Percentiles rank a stretch among this genome's conserved stretches.
Evolutionary conservation across 2,113 vertebrate genomes (phyloP).

Genomic region (Antigone vipio): DNA sequence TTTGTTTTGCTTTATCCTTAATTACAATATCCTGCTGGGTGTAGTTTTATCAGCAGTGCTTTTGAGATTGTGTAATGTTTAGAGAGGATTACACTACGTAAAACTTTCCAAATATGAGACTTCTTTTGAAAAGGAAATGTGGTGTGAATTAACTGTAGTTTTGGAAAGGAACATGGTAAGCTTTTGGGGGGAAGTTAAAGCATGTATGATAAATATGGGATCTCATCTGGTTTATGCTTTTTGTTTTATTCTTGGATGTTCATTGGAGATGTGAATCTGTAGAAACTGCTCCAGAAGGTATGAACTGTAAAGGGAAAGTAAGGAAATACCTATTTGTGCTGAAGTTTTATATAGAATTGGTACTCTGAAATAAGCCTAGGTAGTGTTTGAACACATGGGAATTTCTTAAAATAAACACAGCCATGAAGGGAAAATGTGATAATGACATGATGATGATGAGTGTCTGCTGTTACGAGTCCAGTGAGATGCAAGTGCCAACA

Average conservation of each 20-base stretch:
- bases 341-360: conserved; percentile 11
- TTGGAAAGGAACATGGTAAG: background rate
- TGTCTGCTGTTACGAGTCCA: conserved; percentile 49
- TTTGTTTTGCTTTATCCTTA: conserved; percentile 7
- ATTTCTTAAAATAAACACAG: conserved; percentile 63
- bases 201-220: background rate
- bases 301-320: background rate
- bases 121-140: background rate
- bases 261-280: background rate
- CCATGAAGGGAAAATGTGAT: conserved; percentile 63
- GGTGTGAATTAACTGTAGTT: conserved; percentile 18
- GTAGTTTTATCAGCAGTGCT: conserved; percentile 13
- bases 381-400: conserved; percentile 54
- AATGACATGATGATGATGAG: conserved; percentile 70
- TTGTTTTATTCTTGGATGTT: background rate
- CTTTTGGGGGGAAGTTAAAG: background rate
- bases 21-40: conserved; percentile 1
- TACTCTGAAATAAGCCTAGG: conserved; percentile 41
- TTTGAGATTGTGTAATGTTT: conserved; percentile 43
- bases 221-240: background rate
- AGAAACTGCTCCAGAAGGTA: background rate
- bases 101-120: background rate
- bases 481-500: conserved; percentile 47
- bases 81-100: background rate
- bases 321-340: background rate